These are phyloP conservation scores for Alloscopus bannaensis DNA, from an alignment of 2,888 invertebrate genomes.

Conservation along the genomic window DNA sequence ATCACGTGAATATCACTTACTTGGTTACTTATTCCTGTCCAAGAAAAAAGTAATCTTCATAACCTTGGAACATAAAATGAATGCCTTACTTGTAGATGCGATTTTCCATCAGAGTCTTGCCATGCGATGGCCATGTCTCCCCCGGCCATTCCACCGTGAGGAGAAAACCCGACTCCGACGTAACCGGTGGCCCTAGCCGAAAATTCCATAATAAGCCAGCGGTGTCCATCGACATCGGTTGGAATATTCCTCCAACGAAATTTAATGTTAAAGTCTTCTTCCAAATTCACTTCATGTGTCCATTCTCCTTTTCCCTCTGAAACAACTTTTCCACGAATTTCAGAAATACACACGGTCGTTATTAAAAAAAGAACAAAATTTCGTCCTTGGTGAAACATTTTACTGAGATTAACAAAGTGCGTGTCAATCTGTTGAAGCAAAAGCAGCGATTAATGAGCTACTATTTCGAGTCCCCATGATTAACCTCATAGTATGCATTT, in stretches of 20 bases:
- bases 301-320: constrained; percentile 11
- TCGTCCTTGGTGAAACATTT: too few relatives aligned
- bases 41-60: too few relatives aligned
- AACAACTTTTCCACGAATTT: background rate
- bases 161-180: constrained; percentile 90
- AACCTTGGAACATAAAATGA: background rate
- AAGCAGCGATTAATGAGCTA: too few relatives aligned
- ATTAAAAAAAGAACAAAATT: too few relatives aligned
- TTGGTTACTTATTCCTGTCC: too few relatives aligned
- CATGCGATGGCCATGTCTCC: constrained; percentile 92
- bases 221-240: constrained; percentile 24
- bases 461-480: background rate
- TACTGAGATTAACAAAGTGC: too few relatives aligned
- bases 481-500: too few relatives aligned
- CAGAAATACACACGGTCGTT: too few relatives aligned
- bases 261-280: constrained; percentile 35
- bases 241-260: constrained; percentile 46
- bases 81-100: constrained; percentile 29
- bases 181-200: constrained; percentile 87
- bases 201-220: constrained; percentile 42
- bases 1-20: too few relatives aligned
- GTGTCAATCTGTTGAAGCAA: too few relatives aligned
- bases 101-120: constrained; percentile 79
- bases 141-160: constrained; percentile 85
- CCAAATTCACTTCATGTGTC: constrained; percentile 42